These are phyloP conservation scores for Lysandra bellargus DNA, from an alignment of 2,888 invertebrate genomes.

Conservation along the genomic window DNA sequence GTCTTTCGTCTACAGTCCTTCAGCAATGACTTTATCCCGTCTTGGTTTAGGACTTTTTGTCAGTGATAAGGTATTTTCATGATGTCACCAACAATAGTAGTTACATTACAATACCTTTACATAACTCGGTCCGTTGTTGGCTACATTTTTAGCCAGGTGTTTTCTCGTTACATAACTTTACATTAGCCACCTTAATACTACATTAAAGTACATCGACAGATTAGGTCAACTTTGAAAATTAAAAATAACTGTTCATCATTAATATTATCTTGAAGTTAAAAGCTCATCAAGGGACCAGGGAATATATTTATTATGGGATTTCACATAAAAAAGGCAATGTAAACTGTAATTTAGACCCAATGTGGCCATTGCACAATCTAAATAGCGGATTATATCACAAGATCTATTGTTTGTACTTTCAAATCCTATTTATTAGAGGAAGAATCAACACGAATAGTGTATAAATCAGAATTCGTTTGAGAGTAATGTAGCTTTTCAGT, in stretches of 20 bases:
- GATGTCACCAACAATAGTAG: background rate
- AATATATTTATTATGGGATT: no score
- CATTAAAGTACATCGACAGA: no score
- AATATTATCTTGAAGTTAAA: no score
- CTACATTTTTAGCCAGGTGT: background rate
- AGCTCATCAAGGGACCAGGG: no score
- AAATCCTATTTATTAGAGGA: conserved; percentile 11
- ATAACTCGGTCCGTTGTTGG: conserved; percentile 35
- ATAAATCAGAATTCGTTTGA: background rate
- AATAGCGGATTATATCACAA: background rate
- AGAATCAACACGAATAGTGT: background rate
- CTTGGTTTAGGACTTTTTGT: conserved; percentile 1
- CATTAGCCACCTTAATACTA: no score
- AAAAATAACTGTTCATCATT: no score
- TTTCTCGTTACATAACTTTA: no score
- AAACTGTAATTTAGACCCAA: no score
- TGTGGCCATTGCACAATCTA: background rate
- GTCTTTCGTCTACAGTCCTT: background rate
- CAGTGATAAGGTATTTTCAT: background rate
- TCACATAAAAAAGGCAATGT: no score
- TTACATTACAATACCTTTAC: conserved; percentile 24
- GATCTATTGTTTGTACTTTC: background rate
- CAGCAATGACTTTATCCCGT: background rate
- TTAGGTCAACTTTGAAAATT: no score
- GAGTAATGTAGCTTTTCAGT: background rate